Conservation (phyloP, 2,888 invertebrate species). For the Agrochola lota region DNA sequence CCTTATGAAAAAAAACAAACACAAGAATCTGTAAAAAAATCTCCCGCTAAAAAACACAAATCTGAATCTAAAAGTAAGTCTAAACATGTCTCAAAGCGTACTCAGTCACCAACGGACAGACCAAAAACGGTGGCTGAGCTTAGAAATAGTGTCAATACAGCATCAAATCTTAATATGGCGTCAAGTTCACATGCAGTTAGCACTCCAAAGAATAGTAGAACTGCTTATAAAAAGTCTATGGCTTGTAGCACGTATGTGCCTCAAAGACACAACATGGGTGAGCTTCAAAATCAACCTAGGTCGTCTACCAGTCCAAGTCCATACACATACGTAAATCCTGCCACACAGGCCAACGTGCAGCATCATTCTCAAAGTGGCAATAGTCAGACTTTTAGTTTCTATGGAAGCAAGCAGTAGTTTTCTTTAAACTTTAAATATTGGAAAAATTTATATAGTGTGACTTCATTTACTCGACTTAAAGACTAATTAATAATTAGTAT, state of each 20-base stretch:
- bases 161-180: neutral
- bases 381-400: neutral
- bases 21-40: neutral
- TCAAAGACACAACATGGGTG: slow-evolving; percentile 8
- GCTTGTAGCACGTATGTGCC: neutral
- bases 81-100: neutral
- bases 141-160: neutral
- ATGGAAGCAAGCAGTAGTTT: neutral
- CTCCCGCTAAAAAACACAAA: slow-evolving; percentile 18
- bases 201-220: neutral
- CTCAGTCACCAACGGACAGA: neutral
- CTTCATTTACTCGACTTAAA: neutral
- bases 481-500: neutral
- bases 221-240: neutral
- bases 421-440: neutral
- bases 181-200: neutral
- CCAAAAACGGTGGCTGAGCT: neutral
- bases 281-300: neutral
- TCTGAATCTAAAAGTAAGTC: neutral
- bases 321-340: neutral
- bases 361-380: neutral
- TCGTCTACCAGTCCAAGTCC: neutral
- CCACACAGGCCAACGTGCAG: neutral
- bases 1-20: slow-evolving; percentile 6
- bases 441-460: neutral